Base-by-base conservation (phyloP, 2,888 invertebrate species). In the Anaspis maculata region DNA sequence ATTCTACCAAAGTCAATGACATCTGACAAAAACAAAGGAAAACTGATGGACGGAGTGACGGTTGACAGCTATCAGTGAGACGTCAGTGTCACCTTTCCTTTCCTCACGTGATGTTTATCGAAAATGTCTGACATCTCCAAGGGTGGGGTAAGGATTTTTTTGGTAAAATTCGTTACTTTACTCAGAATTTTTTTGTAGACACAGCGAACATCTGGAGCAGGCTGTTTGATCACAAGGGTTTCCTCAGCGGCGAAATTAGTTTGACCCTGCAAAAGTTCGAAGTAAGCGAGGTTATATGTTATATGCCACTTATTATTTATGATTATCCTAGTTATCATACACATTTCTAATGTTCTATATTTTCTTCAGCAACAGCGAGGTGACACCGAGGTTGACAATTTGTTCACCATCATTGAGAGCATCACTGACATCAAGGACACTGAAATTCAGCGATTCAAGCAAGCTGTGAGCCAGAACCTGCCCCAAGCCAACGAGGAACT, bases 191-290 rank as follows among this genome's bases (percentile, higher is more conserved):
- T n/a, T n/a, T 39, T 21, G 10, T 61, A 91, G 90, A 86, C 72
- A 73, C 82, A 49, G 77, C 79, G 43, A 85, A 84, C 67, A 79
- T 89, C 61, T 88, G 88, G 79, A 75, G 77, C 52, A 74, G 90
- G 57, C 69, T 91, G 37, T 86, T 91, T 67, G 88, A 91, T 65
- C 91, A 91, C 57, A 77, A 82, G 43, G 84, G 86, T 19, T 87
- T 90, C 61, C 62, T 90, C 37, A 83, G 79, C 66, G 88, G 89
- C 34, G 91, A 91, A 75, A 81, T 90, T 45, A 81, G 80, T 48
- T 81, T 77, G 62, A 82, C 86, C 67, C 62, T 89, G 3, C 79
- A 79, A 47, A 88, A 90, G 62, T 90, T 90, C 67, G 89, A 91
- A 76, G 87, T 86, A 70, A 64, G 21, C 25, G 25, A 36, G 40